Evolutionary conservation across 2,113 vertebrate genomes (phyloP).

Genomic region (Geococcyx californianus): DNA sequence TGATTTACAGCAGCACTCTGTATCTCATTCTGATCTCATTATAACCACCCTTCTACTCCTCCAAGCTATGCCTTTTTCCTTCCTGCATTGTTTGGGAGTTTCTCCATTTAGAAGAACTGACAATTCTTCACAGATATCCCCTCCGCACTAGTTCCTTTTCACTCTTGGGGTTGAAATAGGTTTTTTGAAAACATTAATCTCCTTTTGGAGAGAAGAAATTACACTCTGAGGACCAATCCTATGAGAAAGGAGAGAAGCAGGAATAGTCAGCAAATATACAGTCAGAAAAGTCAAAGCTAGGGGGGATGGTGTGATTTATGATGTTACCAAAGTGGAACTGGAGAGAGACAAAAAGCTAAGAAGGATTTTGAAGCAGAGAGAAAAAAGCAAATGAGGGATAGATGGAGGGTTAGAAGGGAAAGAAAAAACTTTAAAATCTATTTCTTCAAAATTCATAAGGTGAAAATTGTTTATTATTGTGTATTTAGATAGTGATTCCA

Average conservation of each 20-base stretch:
- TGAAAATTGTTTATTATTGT: background rate
- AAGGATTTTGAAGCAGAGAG: background rate
- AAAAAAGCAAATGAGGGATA: background rate
- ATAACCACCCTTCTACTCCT: background rate
- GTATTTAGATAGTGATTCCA: background rate
- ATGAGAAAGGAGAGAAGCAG: background rate
- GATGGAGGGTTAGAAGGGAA: background rate
- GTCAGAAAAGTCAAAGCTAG: slow-evolving; percentile 2
- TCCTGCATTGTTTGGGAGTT: background rate
- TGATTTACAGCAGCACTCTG: background rate
- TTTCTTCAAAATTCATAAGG: background rate
- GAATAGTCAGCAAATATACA: slow-evolving; percentile 31
- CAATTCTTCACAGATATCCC: background rate
- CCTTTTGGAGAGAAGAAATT: slow-evolving; percentile 7
- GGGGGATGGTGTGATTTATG: background rate
- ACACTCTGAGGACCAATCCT: background rate
- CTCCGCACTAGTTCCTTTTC: background rate
- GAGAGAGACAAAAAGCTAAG: background rate
- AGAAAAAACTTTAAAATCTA: background rate
- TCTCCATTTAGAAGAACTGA: background rate
- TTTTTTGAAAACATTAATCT: slow-evolving; percentile 22
- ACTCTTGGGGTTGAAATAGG: background rate
- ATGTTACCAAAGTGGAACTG: background rate
- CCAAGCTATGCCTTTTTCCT: background rate
- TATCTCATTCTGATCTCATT: background rate